Evolutionary conservation across 1,140 invertebrate genomes (phyloP).

Genomic region (Rhagoletis zephyria): DNA sequence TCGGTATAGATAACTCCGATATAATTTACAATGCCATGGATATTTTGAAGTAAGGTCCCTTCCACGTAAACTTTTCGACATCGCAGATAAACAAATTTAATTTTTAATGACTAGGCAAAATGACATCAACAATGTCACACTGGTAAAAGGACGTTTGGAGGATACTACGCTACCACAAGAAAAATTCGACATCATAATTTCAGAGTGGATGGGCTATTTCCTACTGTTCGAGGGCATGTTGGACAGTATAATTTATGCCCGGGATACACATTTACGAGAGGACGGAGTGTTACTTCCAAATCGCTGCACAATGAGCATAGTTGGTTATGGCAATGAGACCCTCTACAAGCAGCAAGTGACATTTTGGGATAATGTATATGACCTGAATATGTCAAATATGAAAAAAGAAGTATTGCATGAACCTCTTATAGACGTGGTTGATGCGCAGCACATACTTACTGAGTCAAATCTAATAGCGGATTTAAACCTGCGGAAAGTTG

Average conservation of each 20-base stretch:
- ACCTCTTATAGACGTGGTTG: constrained; percentile 89
- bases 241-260: constrained; percentile 91
- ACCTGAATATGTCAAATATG: constrained; percentile 96
- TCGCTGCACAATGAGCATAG: constrained; percentile 89
- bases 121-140: constrained; percentile 78
- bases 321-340: constrained; percentile 89
- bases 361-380: constrained; percentile 98
- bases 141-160: constrained; percentile 89
- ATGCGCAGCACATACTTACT: constrained; percentile 85
- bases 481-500: constrained; percentile 88
- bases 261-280: constrained; percentile 87
- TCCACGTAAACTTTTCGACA: neutral
- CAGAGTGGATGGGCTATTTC: constrained; percentile 99
- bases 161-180: constrained; percentile 85
- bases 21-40: constrained; percentile 87
- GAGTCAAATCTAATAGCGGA: constrained; percentile 78
- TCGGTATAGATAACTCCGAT: constrained; percentile 92
- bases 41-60: constrained; percentile 76
- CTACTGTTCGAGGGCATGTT: constrained; percentile 98
- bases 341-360: constrained; percentile 82
- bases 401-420: constrained; percentile 90
- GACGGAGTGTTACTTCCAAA: constrained; percentile 87
- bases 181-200: constrained; percentile 96
- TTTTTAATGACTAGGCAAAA: constrained; percentile 76
- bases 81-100: constrained; percentile 19